These are phyloP conservation scores for Gadopsis marmoratus DNA, from an alignment of 2,797 vertebrate species.

Conservation along the genomic window DNA sequence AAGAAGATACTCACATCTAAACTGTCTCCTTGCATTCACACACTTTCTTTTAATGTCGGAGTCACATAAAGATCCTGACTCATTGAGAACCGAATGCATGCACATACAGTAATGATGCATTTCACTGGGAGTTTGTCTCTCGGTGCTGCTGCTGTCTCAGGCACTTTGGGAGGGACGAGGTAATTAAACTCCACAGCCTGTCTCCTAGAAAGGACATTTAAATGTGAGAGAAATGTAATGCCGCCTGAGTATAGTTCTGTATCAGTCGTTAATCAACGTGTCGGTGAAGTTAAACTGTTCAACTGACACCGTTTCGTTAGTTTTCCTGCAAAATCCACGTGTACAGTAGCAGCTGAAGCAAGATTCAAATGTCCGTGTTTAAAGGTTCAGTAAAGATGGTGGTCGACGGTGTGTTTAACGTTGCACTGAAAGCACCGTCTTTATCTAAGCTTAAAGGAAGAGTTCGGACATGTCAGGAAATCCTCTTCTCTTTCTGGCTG, in stretches of 20 bases:
- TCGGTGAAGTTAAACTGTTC: too few species aligned
- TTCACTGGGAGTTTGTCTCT: neutral
- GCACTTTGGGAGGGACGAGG: neutral
- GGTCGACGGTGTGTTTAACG: too few species aligned
- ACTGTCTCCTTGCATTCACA: neutral
- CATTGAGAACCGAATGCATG: neutral
- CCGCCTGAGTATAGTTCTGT: neutral
- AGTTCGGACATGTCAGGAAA: too few species aligned
- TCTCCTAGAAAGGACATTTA: neutral
- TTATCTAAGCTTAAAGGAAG: too few species aligned
- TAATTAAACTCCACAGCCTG: neutral
- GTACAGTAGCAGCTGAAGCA: too few species aligned
- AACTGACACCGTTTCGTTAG: too few species aligned
- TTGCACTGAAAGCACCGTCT: too few species aligned
- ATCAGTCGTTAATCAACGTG: neutral
- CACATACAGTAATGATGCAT: neutral
- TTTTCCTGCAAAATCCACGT: too few species aligned
- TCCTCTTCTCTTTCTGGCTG: too few species aligned
- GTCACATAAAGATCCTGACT: neutral
- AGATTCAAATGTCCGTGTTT: too few species aligned
- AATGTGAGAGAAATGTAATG: neutral
- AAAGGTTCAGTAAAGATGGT: too few species aligned
- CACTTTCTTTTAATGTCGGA: neutral
- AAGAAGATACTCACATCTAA: slow-evolving; percentile 1
- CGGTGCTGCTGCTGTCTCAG: neutral